Evolutionary conservation across 2,888 invertebrate genomes (phyloP), one percentile per base, ranked within the genome.

Genomic region (Mythimna ferrago): DNA sequence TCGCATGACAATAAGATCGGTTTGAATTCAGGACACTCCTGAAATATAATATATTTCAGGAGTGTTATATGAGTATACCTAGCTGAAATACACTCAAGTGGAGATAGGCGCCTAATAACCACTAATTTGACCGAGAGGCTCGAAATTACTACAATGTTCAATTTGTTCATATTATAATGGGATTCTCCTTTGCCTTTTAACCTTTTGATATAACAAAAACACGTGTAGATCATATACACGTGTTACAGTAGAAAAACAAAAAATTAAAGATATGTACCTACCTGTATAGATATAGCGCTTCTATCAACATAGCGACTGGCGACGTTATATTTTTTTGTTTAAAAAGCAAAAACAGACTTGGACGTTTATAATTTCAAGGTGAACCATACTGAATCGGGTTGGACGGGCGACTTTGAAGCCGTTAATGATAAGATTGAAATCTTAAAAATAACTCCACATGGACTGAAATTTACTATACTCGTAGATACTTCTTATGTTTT

Each of bases 281-380:
- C n/a, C 32, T n/a, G 26, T 26, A 32, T n/a, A 79, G n/a, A 26
- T 48, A 41, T 19, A 58, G 32, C 57, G 38, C 11, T 48, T 11
- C 14, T 63, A 63, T 53, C 48, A 66, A 64, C 48, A 41, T 63
- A 73, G 58, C 67, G 16, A 67, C 54, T 67, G 62, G 53, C 26
- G 41, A 54, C 38, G 41, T 65, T 7, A 54, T 35, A 53, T 32
- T 66, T 66, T 48, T 70, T 66, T 51, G 61, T 66, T 21, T 21
- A 53, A 71, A 67, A 80, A 56, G 32, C 11, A 75, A 73, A 71
- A 77, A 66, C 56, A 56, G 16, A 58, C 19, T 51, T 57, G 35
- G 67, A 66, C 63, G 66, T 85, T 85, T 83, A 86, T 77, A 83
- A 71, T 83, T 74, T 81, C 85, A 85, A 85, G 85, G 85, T 83